Base-by-base conservation (phyloP, 1,140 invertebrate genomes). In the Ips typographus region DNA sequence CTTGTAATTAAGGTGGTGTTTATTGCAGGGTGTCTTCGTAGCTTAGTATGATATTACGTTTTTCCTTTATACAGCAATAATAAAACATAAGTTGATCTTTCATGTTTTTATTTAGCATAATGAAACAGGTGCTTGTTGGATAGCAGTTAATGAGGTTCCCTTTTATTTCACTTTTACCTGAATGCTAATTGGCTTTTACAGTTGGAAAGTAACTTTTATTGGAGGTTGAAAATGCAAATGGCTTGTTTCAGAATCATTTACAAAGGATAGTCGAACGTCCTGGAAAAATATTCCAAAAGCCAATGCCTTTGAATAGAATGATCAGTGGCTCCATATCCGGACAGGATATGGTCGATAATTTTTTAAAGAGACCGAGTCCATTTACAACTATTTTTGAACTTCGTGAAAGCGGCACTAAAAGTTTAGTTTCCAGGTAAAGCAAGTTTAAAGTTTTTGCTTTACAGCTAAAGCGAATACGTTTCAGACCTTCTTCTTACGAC, bases 341-440 rank as follows among this genome's bases (percentile, higher is more conserved):
- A 71, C 86, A 88, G 74, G 89, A 90, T 73, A 90, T 88, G 75
- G 84, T 88, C 74, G 88, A 89, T 74, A 86, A 84, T 77, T 75
- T 73, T 59, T 69, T 79, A 64, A 77, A 83, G 78, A 79, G 77
- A 59, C 77, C 77, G 2, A 84, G 83, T 51, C 87, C 87, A 1
- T 94, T 94, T 77, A 91, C 91, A 8, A 89, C 90, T 22, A 84
- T 92, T 1, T 95, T 94, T 79, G 92, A 94, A 77, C 82, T 94
- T 75, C 67, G 84, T 67, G 85, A 85, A 52, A 82, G 83, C 4
- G 86, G 84, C 4, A 80, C 82, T 66, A 84, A 85, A 72, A 85
- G 84, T 5, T 78, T 83, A 43, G 82, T 87, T 4, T 86, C 84
- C 58, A 81, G 73, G 72, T 73, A 71, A 22, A 22, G 22, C 22